phyloP scores from a whole-genome alignment of 1,140 invertebrate species.

The Glossosoma conforme region DNA sequence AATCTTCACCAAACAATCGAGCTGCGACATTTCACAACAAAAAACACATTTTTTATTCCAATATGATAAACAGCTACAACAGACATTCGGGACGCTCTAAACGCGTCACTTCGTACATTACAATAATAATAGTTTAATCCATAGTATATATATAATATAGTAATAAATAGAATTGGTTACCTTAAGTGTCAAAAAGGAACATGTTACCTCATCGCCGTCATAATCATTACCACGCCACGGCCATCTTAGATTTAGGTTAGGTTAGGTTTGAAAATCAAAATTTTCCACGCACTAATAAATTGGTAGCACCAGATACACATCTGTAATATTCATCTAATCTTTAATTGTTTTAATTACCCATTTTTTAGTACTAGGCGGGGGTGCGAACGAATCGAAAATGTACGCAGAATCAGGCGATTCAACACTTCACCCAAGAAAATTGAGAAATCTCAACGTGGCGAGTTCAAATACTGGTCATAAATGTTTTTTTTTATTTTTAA shows the following conservation, averaged over 20 bases:
- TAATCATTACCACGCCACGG: too few relatives aligned
- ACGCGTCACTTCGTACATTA: slow-evolving; percentile 31
- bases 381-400: too few relatives aligned
- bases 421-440: too few relatives aligned
- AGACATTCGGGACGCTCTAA: slow-evolving; percentile 31
- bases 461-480: slow-evolving; percentile 30
- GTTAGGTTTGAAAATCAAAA: slow-evolving; percentile 28
- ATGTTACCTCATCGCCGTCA: slow-evolving; percentile 30
- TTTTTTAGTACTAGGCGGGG: slow-evolving; percentile 33
- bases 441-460: too few relatives aligned
- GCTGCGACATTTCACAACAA: slow-evolving; percentile 12
- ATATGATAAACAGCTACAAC: slow-evolving; percentile 28
- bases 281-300: slow-evolving; percentile 33
- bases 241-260: too few relatives aligned
- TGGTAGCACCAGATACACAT: slow-evolving; percentile 32
- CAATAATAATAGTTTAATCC: slow-evolving; percentile 17
- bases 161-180: slow-evolving; percentile 30
- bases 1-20: too few relatives aligned
- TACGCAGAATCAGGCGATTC: too few relatives aligned
- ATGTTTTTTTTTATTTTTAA: slow-evolving; percentile 28
- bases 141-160: slow-evolving; percentile 1
- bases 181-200: slow-evolving; percentile 33
- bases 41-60: slow-evolving; percentile 13
- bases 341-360: slow-evolving; percentile 33
- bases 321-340: slow-evolving; percentile 32